These are phyloP conservation scores for Drosophila aff. DNA, from an alignment of 1,140 invertebrate species.

Conservation along the genomic window DNA sequence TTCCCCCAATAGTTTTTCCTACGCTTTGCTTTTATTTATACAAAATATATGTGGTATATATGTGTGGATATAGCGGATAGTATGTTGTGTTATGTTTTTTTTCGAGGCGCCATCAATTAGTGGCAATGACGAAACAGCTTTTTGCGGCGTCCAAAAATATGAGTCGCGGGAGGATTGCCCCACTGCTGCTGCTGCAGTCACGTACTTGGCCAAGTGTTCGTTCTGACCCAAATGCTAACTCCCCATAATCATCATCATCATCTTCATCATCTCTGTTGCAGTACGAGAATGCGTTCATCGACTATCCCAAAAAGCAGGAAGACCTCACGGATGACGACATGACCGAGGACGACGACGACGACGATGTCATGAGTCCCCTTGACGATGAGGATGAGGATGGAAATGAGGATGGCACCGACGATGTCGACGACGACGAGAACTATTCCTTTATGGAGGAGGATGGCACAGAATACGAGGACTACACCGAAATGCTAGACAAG, in stretches of 20 bases:
- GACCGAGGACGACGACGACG: constrained; percentile 34
- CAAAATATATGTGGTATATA: constrained; percentile 21
- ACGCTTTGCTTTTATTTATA: constrained; percentile 12
- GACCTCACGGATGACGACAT: constrained; percentile 42
- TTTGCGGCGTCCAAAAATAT: constrained; percentile 44
- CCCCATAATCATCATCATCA: constrained; percentile 6
- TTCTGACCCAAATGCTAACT: constrained; percentile 58
- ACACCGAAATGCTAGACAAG: constrained; percentile 43
- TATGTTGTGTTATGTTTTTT: constrained; percentile 14
- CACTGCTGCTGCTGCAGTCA: constrained; percentile 54
- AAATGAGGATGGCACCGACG: constrained; percentile 1
- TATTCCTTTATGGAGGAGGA: not conserved
- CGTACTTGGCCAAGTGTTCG: constrained; percentile 57
- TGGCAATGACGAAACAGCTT: constrained; percentile 62
- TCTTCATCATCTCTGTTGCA: constrained; percentile 40
- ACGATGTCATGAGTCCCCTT: constrained; percentile 20
- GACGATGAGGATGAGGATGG: constrained; percentile 38
- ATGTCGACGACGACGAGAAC: constrained; percentile 14
- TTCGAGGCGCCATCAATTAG: constrained; percentile 75
- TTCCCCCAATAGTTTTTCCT: constrained; percentile 42
- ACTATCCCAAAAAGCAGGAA: constrained; percentile 63
- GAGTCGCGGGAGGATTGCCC: constrained; percentile 9
- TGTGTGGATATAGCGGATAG: not conserved
- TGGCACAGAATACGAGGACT: constrained; percentile 45
- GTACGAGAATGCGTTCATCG: constrained; percentile 65